Base-by-base conservation (phyloP, 2,888 invertebrate species). In the Drosophila meridionalis region DNA sequence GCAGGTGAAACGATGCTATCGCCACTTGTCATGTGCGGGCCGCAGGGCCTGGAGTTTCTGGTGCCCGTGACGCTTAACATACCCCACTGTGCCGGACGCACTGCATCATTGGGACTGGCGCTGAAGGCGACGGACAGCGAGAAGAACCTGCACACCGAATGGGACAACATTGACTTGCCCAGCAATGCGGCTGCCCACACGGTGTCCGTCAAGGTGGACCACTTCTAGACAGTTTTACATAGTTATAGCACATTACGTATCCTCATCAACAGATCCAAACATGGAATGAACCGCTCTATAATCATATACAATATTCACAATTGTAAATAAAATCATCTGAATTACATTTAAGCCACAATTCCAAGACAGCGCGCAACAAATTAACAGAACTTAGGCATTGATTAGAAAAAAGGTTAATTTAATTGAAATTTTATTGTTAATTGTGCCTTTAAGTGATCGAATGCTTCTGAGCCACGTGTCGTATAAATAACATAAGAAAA, bases 1-100 rank as follows among this genome's bases (percentile, higher is more conserved):
- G 30, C 52, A 98, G 98, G 98, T 95, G 98, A 99, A 95, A 97
- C 97, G 76, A 96, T 98, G 95, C 95, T 98, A 89, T 98, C 98
- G 90, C 98, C 98, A 71, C 94, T 98, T 90, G 98, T 99, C 91
- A 98, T 98, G 97, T 99, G 98, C 94, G 98, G 99, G 73, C 99
- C 99, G 32, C 98, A 98, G 94, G 96, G 98, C 80, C 95, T 98
- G 82, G 96, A 96, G 93, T 99, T 99, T 94, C 94, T 96, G 71
- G 95, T 96, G 92, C 98, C 98, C 60, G 98, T 98, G 90, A 98
- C 98, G 89, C 95, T 99, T 64, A 95, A 97, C 82, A 96, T 99
- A 92, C 99, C 99, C 79, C 98, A 97, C 93, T 96, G 96, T 93
- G 96, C 96, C 82, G 96, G 96, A 92, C 96, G 96, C 60, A 95